Evolutionary conservation across 2,888 invertebrate genomes (phyloP).

Genomic region (Oasisia sp.): DNA sequence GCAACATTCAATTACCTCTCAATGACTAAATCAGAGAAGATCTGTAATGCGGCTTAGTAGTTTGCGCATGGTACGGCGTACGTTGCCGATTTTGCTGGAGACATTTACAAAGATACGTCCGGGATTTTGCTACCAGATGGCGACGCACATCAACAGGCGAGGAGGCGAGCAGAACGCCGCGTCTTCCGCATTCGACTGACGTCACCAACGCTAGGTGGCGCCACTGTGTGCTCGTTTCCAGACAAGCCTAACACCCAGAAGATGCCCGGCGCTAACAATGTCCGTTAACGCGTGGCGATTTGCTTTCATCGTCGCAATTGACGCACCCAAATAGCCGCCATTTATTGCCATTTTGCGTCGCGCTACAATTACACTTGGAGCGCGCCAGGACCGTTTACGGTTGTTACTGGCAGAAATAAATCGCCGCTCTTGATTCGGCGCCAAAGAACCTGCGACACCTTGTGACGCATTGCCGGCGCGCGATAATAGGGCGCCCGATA

Average conservation of each 20-base stretch:
- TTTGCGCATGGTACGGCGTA: no score
- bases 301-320: neutral
- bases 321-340: neutral
- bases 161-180: neutral
- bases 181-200: neutral
- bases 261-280: neutral
- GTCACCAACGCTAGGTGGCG: neutral
- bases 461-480: neutral
- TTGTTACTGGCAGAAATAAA: neutral
- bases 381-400: neutral
- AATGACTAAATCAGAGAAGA: no score
- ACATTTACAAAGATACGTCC: no score
- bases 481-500: constrained; percentile 6
- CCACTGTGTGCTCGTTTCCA: neutral
- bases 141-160: neutral
- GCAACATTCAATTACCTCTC: no score
- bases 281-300: neutral
- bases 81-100: no score
- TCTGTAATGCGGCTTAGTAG: no score
- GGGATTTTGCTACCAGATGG: neutral
- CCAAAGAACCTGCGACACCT: constrained; percentile 3
- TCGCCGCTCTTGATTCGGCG: constrained; percentile 13
- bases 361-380: neutral
- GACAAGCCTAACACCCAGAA: neutral
- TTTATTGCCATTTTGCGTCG: constrained; percentile 8